Conservation (phyloP, 2,888 invertebrate species). For the Oligia fasciuncula region DNA sequence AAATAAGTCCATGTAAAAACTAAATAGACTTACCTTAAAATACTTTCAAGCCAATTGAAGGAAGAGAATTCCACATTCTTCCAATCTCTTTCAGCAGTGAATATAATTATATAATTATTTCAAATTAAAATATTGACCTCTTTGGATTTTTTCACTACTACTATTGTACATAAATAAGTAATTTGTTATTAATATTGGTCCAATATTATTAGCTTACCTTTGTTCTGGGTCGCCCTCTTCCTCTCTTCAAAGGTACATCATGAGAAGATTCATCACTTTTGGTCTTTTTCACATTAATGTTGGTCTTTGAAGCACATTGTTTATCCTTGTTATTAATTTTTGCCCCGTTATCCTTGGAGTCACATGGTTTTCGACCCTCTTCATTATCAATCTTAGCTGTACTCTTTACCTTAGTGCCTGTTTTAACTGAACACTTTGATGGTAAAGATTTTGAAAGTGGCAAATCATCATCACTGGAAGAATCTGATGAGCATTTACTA, state of each 20-base stretch:
- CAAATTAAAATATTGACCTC: neutral
- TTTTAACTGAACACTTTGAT: slow-evolving; percentile 78
- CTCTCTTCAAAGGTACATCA: slow-evolving; percentile 78
- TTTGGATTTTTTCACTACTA: neutral
- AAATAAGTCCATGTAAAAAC: slow-evolving; percentile 5
- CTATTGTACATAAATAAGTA: neutral
- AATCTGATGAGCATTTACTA: slow-evolving; percentile 86
- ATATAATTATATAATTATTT: no score
- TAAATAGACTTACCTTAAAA: slow-evolving; percentile 26
- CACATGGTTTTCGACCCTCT: slow-evolving; percentile 76
- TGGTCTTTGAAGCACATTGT: slow-evolving; percentile 76
- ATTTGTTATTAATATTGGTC: neutral
- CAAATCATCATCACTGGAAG: slow-evolving; percentile 87
- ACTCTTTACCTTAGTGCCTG: slow-evolving; percentile 71
- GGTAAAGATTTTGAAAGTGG: slow-evolving; percentile 83
- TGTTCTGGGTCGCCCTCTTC: slow-evolving; percentile 81
- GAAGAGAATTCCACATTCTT: neutral
- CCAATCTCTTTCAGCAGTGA: neutral
- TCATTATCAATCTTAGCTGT: slow-evolving; percentile 80
- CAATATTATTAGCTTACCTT: slow-evolving; percentile 79
- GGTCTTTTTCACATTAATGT: slow-evolving; percentile 79
- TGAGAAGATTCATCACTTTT: slow-evolving; percentile 80
- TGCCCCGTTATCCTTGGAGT: slow-evolving; percentile 74
- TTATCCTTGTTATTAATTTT: slow-evolving; percentile 80
- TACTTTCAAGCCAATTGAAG: neutral